phyloP scores from a whole-genome alignment of 2,888 invertebrate genomes.

The Perdita meconis region DNA sequence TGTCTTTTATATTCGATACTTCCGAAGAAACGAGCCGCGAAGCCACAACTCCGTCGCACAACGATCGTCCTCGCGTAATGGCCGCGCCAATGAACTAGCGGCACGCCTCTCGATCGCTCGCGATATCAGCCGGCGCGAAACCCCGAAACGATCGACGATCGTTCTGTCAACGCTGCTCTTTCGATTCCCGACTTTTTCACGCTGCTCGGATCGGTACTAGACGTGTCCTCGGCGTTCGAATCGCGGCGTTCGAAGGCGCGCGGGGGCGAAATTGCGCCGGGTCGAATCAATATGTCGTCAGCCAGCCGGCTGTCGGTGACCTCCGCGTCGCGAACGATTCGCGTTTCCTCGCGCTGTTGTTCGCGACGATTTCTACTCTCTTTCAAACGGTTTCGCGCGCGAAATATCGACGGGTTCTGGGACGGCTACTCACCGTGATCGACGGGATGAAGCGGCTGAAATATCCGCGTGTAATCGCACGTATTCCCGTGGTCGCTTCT shows the following conservation, averaged over 20 bases:
- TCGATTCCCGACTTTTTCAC: neutral
- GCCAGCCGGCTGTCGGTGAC: slow-evolving; percentile 26
- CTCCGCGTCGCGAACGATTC: slow-evolving; percentile 1
- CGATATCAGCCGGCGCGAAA: slow-evolving; percentile 20
- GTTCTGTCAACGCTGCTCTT: neutral
- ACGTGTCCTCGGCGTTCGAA: too few relatives aligned
- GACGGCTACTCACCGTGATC: slow-evolving; percentile 60
- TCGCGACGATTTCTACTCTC: neutral
- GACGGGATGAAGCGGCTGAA: slow-evolving; percentile 55
- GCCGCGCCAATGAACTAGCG: slow-evolving; percentile 50
- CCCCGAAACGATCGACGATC: slow-evolving; percentile 14
- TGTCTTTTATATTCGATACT: neutral
- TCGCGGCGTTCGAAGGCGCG: neutral
- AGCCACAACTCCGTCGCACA: slow-evolving; percentile 33
- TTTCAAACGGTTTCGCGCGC: neutral
- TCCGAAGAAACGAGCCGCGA: too few relatives aligned
- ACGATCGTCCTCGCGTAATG: slow-evolving; percentile 52
- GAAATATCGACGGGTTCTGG: neutral
- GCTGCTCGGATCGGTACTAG: too few relatives aligned
- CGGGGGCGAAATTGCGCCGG: slow-evolving; percentile 38
- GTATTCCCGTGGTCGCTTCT: slow-evolving; percentile 61
- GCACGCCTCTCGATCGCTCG: slow-evolving; percentile 43
- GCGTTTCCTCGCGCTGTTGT: neutral
- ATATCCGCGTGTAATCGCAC: slow-evolving; percentile 59
- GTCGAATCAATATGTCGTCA: slow-evolving; percentile 54